Base-by-base conservation (phyloP, 1,140 invertebrate species). In the Lucilia cuprina region DNA sequence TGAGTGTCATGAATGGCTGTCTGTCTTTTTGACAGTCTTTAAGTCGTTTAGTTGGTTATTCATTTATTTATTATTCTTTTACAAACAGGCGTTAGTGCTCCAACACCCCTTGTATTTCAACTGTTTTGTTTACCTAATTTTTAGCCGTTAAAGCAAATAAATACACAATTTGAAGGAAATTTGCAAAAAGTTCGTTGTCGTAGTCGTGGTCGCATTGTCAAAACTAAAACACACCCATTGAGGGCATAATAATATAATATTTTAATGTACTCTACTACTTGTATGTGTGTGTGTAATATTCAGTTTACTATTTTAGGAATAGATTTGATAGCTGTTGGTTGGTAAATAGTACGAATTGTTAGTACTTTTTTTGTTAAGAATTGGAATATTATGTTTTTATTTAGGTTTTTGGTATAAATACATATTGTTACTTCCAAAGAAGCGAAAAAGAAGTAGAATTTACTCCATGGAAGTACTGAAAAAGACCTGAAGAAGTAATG, bases 121-220 rank as follows among this genome's bases (percentile, higher is more conserved):
- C 65, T 70, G 65, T 70, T 41, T 60, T 70, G 65, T 70, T 70
- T 70, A 70, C 65, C 65, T 70, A 21, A 70, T 70, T 70, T 25
- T 70, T 70, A 70, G 25, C 55, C n/a, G 19, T 70, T 65, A 19
- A 21, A 55, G n/a, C 19, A 70, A 70, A 70, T 70, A 70, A 17
- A n/a, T 1, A 14, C 14, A 60, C 55, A n/a, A 25, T 70, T 21
- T 70, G 21, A 55, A 55, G 50, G 12, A 70, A 70, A 19, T 25
- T 70, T 70, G n/a, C 19, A 10, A 21, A 70, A 70, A 70, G 19
- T 70, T 70, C 65, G 65, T 25, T 70, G 65, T 70, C 19, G 21
- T 70, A 70, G 65, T 21, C 65, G 21, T 70, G 21, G 19, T 25
- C n/a, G 65, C n/a, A n/a, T 70, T n/a, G 21, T 70, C 65, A 21